Evolutionary conservation across 2,113 vertebrate species (phyloP), one percentile per base, ranked within the genome.

Genomic region (Nothocercus julius): DNA sequence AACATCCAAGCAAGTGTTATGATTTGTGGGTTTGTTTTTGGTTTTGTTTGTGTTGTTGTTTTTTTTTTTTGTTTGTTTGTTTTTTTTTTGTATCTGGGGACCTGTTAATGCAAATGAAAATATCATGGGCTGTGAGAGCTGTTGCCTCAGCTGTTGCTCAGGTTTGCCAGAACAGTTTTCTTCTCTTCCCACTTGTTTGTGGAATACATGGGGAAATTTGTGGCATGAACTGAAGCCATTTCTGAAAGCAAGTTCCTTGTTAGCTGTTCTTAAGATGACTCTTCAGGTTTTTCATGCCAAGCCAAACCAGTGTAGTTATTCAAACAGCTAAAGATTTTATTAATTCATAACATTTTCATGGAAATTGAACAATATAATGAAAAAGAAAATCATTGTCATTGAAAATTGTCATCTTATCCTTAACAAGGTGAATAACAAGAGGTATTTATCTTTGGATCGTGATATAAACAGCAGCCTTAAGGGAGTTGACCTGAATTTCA

Each of bases 171-270:
- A 51, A 38, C n/a, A 51, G 45, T 22, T 63, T 78, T 51, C 59
- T 53, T 17, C 30, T 16, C 32, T 20, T 51, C 32, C 27, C 47
- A 14, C n/a, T 49, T 30, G 15, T 21, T 86, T 21, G 22, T 76
- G 44, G 58, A 47, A 49, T 10, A 9, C 1, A 2, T 1, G 0
- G 6, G 54, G 53, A 81, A 34, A 40, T 67, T 76, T 36, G 9
- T 72, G 61, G 20, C 47, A 70, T 28, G 72, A 82, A 3, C 24
- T 0, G 0, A 24, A 2, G 2, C 38, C 16, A 9, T 7, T 82
- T 22, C 19, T 74, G 72, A 73, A 49, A 81, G 15, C 30, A 49
- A 42, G 18, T 64, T 21, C 14, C 28, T 66, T 79, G 3, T 32
- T 87, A n/a, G 62, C 25, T 74, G 30, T 56, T 56, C 59, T 91